Evolutionary conservation across 2,113 vertebrate genomes (phyloP).

Genomic region (Polypterus senegalus): DNA sequence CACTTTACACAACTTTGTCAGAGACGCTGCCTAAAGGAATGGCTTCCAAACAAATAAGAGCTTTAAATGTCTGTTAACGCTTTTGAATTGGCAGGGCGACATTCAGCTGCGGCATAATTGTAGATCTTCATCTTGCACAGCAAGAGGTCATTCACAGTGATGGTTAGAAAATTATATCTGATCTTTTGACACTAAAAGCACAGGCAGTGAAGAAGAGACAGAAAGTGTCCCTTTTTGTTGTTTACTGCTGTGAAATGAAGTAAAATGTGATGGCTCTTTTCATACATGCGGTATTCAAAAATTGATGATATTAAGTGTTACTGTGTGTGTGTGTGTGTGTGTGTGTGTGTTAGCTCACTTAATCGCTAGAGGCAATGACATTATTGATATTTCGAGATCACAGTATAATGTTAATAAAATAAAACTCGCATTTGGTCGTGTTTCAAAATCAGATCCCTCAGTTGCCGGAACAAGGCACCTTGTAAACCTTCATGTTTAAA

Average conservation of each 20-base stretch:
- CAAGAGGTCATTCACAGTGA: constrained; percentile 14
- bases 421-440: too few relatives aligned
- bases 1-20: constrained; percentile 5
- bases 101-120: constrained; percentile 4
- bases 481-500: too few relatives aligned
- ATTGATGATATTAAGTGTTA: too few relatives aligned
- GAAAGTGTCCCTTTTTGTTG: background rate
- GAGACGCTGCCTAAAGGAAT: constrained; percentile 6
- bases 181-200: constrained; percentile 12
- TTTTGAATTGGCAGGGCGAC: constrained; percentile 3
- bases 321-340: too few relatives aligned
- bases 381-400: too few relatives aligned
- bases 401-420: too few relatives aligned
- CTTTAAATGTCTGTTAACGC: constrained; percentile 13
- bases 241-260: background rate
- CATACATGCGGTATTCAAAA: too few relatives aligned
- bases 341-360: too few relatives aligned
- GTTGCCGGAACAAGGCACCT: too few relatives aligned
- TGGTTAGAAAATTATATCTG: constrained; percentile 19
- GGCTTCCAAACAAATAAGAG: background rate
- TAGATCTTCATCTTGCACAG: constrained; percentile 5
- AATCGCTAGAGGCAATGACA: too few relatives aligned
- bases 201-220: background rate
- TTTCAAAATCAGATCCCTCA: too few relatives aligned
- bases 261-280: too few relatives aligned